Evolutionary conservation across 2,113 vertebrate genomes (phyloP).

Genomic region (Ailurus styani): DNA sequence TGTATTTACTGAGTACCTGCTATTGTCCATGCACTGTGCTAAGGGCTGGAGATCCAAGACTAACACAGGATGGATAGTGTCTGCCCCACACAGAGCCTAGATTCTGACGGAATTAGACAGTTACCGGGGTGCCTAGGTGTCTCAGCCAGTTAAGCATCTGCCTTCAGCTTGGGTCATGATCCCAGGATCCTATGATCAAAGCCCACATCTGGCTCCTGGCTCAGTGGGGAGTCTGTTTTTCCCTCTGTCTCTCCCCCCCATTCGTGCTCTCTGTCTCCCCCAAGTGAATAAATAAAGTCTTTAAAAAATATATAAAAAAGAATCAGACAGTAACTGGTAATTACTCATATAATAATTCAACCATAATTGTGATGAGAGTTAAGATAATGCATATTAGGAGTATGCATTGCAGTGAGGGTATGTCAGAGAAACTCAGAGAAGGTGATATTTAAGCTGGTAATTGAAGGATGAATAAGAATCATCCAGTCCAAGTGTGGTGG

Average conservation of each 20-base stretch:
- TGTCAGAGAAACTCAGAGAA: not conserved
- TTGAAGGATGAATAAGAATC: not conserved
- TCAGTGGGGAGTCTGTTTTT: not conserved
- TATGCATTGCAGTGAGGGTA: too few relatives aligned
- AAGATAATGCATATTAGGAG: not conserved
- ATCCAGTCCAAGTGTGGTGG: too few relatives aligned
- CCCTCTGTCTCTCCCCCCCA: not conserved
- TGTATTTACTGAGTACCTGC: not conserved
- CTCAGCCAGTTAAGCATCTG: not conserved
- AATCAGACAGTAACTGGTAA: not conserved
- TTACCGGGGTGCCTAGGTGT: not conserved
- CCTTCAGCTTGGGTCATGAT: not conserved
- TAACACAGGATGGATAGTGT: not conserved
- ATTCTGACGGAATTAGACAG: not conserved
- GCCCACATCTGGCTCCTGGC: not conserved
- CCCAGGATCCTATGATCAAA: not conserved
- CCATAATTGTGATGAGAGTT: not conserved
- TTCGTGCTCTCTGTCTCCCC: not conserved
- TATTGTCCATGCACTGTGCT: not conserved
- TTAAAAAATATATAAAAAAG: not conserved
- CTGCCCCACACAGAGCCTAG: not conserved
- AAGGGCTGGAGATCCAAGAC: not conserved
- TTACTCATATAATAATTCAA: not conserved
- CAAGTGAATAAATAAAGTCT: not conserved
- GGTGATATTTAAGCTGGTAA: not conserved